Conservation (phyloP, 2,888 invertebrate genomes). For the Pharmacophagus antenor region DNA sequence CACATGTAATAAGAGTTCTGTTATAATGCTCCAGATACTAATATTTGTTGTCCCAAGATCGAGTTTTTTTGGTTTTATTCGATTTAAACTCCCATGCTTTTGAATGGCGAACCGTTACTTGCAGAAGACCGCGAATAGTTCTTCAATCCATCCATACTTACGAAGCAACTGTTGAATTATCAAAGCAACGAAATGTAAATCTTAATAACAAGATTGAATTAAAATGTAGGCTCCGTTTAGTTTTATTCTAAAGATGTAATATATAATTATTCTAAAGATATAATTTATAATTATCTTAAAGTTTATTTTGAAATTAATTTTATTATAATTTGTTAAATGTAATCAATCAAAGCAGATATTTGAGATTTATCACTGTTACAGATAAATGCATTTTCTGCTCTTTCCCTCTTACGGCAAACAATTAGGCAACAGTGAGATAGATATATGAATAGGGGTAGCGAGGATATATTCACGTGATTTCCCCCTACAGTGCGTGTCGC, state of each 20-base stretch:
- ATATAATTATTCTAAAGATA: not conserved
- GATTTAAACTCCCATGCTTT: constrained; percentile 34
- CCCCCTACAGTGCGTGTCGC: constrained; percentile 50
- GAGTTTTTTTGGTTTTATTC: constrained; percentile 24
- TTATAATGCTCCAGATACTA: not conserved
- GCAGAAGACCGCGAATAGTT: constrained; percentile 33
- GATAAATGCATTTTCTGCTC: constrained; percentile 46
- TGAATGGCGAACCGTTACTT: constrained; percentile 67
- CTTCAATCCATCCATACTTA: constrained; percentile 4
- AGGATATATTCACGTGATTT: constrained; percentile 70
- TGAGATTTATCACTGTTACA: constrained; percentile 57
- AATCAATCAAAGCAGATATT: constrained; percentile 74
- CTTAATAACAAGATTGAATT: not conserved
- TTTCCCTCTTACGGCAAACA: constrained; percentile 33
- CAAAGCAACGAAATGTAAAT: constrained; percentile 16
- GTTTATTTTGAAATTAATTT: not conserved
- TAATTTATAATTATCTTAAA: not conserved
- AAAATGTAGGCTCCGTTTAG: constrained; percentile 6
- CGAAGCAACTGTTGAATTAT: constrained; percentile 14
- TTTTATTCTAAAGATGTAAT: not conserved
- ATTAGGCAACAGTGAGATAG: constrained; percentile 45
- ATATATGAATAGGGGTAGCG: constrained; percentile 65
- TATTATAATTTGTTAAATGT: constrained; percentile 45
- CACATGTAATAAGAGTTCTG: constrained; percentile 1
- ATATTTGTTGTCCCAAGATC: constrained; percentile 17